Conservation (phyloP, 2,888 invertebrate species). For the Anodontia alba region DNA sequence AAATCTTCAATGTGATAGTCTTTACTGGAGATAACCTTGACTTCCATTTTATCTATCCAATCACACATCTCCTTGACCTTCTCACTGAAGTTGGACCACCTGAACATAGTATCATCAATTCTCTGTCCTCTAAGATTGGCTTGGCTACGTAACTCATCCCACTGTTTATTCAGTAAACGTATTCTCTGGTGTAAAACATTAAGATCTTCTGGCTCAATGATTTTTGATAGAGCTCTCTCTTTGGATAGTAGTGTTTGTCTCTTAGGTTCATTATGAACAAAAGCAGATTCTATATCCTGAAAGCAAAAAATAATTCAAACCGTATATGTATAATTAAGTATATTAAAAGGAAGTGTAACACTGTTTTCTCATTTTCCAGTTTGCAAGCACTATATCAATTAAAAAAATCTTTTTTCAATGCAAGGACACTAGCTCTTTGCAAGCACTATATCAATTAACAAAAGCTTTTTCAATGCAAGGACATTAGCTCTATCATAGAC, state of each 20-base stretch:
- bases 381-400: no score
- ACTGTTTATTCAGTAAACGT: conserved; percentile 82
- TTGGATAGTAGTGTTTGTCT: conserved; percentile 72
- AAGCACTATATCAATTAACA: no score
- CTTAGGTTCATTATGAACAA: conserved; percentile 73
- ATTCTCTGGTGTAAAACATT: conserved; percentile 81
- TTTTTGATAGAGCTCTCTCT: conserved; percentile 70
- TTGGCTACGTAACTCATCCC: conserved; percentile 82
- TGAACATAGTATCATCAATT: conserved; percentile 74
- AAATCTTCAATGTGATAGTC: conserved; percentile 83
- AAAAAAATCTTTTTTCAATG: no score
- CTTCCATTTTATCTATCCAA: conserved; percentile 79
- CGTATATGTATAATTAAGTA: no score
- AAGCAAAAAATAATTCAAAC: conserved; percentile 16
- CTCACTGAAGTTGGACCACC: conserved; percentile 77
- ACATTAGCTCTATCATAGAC: no score
- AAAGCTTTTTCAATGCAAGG: no score
- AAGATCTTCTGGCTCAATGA: conserved; percentile 80
- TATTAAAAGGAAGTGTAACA: no score
- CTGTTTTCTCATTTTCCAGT: no score
- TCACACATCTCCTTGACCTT: conserved; percentile 74
- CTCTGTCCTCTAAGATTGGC: conserved; percentile 71
- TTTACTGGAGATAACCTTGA: conserved; percentile 72
- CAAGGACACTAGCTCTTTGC: no score
- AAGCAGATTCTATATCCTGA: conserved; percentile 79